A percentile compares a stretch with the other conserved stretches of the same genome.
phyloP scores from a whole-genome alignment of 1,140 invertebrate species.

The Phthorimaea operculella region DNA sequence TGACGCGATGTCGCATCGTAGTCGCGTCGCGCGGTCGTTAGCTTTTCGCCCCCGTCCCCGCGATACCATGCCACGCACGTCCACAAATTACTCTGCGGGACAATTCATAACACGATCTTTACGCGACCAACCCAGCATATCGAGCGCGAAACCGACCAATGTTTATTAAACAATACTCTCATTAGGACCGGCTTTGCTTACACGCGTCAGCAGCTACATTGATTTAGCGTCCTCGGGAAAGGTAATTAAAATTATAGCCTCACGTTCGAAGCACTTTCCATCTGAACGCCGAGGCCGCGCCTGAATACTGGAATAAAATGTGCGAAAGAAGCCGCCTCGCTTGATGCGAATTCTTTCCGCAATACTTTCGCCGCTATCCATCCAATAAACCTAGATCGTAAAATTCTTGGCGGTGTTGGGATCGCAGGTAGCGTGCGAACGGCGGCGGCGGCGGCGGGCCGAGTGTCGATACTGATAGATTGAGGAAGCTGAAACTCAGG shows the following conservation, averaged over 20 bases:
- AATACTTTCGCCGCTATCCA: background rate
- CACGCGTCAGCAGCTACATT: background rate
- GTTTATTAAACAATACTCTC: constrained; percentile 4
- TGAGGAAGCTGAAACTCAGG: background rate
- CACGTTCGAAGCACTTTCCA: no score
- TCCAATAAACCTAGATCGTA: background rate
- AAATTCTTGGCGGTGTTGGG: background rate
- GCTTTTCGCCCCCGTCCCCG: background rate
- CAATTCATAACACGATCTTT: constrained; percentile 22
- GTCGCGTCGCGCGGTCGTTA: background rate
- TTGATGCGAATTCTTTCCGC: no score
- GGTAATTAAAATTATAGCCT: background rate
- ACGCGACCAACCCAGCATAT: constrained; percentile 4
- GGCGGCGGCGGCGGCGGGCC: background rate
- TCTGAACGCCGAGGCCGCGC: no score
- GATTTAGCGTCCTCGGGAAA: background rate
- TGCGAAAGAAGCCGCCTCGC: no score
- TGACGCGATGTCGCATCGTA: background rate
- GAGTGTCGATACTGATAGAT: background rate
- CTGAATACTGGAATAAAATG: no score
- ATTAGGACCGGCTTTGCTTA: background rate
- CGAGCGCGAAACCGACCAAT: constrained; percentile 1
- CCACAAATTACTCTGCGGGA: constrained; percentile 13
- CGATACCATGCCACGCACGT: constrained; percentile 6
- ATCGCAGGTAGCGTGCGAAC: background rate